Evolutionary conservation across 92 coral and sea anemone species (phyloP).

Genomic region (Umimayanthus kanabou): DNA sequence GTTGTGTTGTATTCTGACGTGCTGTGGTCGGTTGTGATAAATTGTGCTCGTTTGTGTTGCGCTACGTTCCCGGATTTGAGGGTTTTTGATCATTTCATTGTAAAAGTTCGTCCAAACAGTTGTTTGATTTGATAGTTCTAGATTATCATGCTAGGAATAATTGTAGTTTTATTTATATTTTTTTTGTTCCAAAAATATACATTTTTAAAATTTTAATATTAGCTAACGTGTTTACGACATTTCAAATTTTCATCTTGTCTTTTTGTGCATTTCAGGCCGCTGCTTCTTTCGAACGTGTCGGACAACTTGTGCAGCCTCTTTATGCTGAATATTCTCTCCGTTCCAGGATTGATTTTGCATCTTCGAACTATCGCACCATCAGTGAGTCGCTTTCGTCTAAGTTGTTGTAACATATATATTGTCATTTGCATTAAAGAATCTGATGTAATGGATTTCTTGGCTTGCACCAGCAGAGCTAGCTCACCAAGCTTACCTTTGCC

Average conservation of each 20-base stretch:
- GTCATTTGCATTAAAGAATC: too few relatives aligned
- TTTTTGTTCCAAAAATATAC: too few relatives aligned
- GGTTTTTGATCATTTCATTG: too few relatives aligned
- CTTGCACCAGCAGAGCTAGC: too few relatives aligned
- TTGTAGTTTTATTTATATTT: too few relatives aligned
- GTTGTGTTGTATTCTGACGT: too few relatives aligned
- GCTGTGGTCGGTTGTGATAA: not conserved
- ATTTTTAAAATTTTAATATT: too few relatives aligned
- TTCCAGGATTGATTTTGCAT: conserved; percentile 89
- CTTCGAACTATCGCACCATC: conserved; percentile 77
- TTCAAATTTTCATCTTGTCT: not conserved
- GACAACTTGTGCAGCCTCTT: conserved; percentile 86
- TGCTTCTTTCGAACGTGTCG: conserved; percentile 71
- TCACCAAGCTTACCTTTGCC: too few relatives aligned
- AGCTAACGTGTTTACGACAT: not conserved
- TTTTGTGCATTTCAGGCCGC: conserved; percentile 56
- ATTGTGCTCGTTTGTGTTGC: not conserved
- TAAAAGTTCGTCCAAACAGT: not conserved
- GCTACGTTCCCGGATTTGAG: too few relatives aligned
- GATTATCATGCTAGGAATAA: too few relatives aligned
- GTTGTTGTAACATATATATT: not conserved
- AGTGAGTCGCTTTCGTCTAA: conserved; percentile 50
- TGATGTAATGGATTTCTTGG: too few relatives aligned
- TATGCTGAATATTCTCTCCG: conserved; percentile 83
- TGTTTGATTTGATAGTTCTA: not conserved